Percentiles rank a stretch among this genome's conserved stretches.
phyloP scores from a whole-genome alignment of 2,888 invertebrate genomes.

The Trichopoda pennipes region DNA sequence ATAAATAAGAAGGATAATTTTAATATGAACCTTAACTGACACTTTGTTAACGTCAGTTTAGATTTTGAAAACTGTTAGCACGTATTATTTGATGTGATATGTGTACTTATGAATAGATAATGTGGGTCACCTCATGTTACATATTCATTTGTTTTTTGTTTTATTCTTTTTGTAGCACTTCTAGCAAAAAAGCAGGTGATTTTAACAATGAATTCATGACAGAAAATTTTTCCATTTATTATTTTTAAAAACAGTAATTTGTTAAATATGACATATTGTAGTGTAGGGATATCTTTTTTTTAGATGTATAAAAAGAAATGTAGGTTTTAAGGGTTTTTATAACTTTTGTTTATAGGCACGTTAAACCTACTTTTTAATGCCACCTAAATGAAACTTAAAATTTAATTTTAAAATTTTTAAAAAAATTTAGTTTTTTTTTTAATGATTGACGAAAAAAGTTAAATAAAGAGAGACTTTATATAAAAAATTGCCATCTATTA shows the following conservation, averaged over 20 bases:
- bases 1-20: conserved; percentile 3
- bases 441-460: no score
- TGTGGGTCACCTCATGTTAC: conserved; percentile 42
- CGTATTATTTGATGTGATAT: conserved; percentile 10
- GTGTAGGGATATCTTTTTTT: conserved; percentile 1
- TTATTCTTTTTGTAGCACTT: conserved; percentile 2
- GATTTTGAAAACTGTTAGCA: conserved; percentile 15
- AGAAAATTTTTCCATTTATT: conserved; percentile 4
- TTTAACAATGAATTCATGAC: conserved; percentile 39
- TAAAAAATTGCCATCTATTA: no score
- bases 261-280: conserved; percentile 43
- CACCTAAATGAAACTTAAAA: no score
- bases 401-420: no score
- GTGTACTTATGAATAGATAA: conserved; percentile 44
- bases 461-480: no score
- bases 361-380: not conserved
- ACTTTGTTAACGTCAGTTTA: conserved; percentile 66
- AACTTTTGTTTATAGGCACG: not conserved
- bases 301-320: not conserved
- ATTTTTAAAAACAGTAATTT: conserved; percentile 47
- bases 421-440: no score
- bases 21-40: conserved; percentile 50
- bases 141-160: not conserved
- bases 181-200: conserved; percentile 46
- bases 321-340: conserved; percentile 17